phyloP scores from a whole-genome alignment of 1,140 invertebrate genomes.

The Bilobella aurantiaca region DNA sequence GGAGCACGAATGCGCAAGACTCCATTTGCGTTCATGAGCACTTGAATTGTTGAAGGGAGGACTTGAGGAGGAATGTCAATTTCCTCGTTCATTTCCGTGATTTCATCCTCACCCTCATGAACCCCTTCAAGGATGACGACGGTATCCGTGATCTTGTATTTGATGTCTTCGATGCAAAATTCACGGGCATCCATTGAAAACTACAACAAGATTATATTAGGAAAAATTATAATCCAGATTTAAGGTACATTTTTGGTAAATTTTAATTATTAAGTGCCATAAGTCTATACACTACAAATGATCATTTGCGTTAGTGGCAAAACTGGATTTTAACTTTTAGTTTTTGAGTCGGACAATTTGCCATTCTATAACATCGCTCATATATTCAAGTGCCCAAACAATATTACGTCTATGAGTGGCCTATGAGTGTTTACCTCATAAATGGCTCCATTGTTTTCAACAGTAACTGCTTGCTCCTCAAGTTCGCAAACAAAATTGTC shows the following conservation, averaged over 20 bases:
- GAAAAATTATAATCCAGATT: neutral
- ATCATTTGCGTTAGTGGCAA: neutral
- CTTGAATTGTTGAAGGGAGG: neutral
- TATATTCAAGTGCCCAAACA: too few species aligned
- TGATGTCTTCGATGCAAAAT: neutral
- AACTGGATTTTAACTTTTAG: neutral
- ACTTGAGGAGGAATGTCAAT: neutral
- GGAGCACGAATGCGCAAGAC: neutral
- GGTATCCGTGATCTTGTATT: neutral
- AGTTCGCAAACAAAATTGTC: neutral
- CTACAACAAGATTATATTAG: neutral
- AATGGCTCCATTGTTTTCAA: neutral
- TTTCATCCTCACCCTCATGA: neutral
- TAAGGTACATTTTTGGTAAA: too few species aligned
- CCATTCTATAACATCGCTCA: too few species aligned
- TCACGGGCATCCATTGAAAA: neutral
- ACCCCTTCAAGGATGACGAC: neutral
- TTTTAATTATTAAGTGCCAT: too few species aligned
- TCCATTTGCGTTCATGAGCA: neutral
- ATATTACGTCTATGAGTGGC: too few species aligned
- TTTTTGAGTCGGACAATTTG: neutral
- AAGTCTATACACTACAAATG: too few species aligned
- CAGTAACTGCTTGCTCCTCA: neutral
- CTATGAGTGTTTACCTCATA: constrained; percentile 4
- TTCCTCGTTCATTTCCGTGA: neutral